Percentiles rank a stretch among this genome's conserved stretches.
Evolutionary conservation across 2,113 vertebrate genomes (phyloP).

Genomic region (Aldabrachelys gigantea): DNA sequence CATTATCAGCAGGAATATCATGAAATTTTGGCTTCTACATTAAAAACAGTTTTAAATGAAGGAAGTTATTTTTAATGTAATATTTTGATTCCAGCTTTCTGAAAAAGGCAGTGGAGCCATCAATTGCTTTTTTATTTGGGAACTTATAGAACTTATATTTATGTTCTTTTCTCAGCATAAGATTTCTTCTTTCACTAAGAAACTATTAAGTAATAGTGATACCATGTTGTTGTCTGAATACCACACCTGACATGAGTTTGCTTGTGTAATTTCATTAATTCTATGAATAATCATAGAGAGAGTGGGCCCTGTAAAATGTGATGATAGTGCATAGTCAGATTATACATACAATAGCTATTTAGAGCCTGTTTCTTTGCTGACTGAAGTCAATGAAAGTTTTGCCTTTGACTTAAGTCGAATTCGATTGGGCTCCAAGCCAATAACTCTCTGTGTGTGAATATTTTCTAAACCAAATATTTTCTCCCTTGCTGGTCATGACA

Average conservation of each 20-base stretch:
- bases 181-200: neutral
- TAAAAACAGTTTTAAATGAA: neutral
- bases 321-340: neutral
- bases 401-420: neutral
- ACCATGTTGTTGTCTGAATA: neutral
- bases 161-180: neutral
- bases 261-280: neutral
- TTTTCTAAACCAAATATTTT: neutral
- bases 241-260: neutral
- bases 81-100: neutral
- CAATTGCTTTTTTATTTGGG: neutral
- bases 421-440: neutral
- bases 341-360: neutral
- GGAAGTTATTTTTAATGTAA: neutral
- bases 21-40: neutral
- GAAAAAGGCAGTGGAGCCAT: neutral
- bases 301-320: neutral
- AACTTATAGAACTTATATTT: neutral
- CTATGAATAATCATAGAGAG: neutral
- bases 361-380: neutral
- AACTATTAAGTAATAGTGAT: neutral
- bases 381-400: neutral
- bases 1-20: neutral
- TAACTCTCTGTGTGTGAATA: neutral
- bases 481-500: neutral